These are phyloP conservation scores for Plectus sambesii DNA, from an alignment of 1,140 invertebrate species.

Conservation along the genomic window DNA sequence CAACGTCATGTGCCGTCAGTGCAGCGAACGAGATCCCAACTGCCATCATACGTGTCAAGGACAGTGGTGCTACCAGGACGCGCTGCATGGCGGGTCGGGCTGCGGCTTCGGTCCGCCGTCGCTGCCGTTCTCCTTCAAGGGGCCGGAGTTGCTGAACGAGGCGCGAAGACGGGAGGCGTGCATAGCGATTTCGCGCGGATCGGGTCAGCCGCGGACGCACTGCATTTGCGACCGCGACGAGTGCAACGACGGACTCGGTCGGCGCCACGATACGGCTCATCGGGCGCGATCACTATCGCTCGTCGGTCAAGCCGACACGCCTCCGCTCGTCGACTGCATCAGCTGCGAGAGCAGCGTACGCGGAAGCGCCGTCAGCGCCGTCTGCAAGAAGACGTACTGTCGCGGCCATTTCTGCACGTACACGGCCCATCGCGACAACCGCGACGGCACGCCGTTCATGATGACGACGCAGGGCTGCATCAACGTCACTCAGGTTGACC, in stretches of 20 bases:
- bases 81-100: slow-evolving; percentile 28
- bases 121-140: slow-evolving; percentile 37
- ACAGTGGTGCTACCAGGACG: slow-evolving; percentile 40
- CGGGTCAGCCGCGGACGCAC: slow-evolving; percentile 26
- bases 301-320: slow-evolving; percentile 8
- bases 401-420: slow-evolving; percentile 37
- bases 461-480: slow-evolving; percentile 39
- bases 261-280: neutral
- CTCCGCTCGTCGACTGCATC: slow-evolving; percentile 28
- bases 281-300: slow-evolving; percentile 1
- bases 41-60: slow-evolving; percentile 30
- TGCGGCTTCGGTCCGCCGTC: slow-evolving; percentile 42
- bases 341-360: slow-evolving; percentile 35
- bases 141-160: slow-evolving; percentile 28
- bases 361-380: slow-evolving; percentile 30
- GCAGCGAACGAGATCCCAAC: slow-evolving; percentile 26
- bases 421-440: slow-evolving; percentile 28
- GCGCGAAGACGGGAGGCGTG: too few relatives aligned
- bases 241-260: slow-evolving; percentile 25
- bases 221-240: slow-evolving; percentile 35
- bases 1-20: slow-evolving; percentile 37
- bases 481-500: slow-evolving; percentile 33
- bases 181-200: slow-evolving; percentile 30
- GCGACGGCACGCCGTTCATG: slow-evolving; percentile 18
- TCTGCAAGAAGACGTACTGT: slow-evolving; percentile 23